Percentiles rank a stretch among this genome's conserved stretches.
These are phyloP conservation scores for Synodontis membranacea DNA, from an alignment of 2,113 vertebrate species.

Conservation along the genomic window DNA sequence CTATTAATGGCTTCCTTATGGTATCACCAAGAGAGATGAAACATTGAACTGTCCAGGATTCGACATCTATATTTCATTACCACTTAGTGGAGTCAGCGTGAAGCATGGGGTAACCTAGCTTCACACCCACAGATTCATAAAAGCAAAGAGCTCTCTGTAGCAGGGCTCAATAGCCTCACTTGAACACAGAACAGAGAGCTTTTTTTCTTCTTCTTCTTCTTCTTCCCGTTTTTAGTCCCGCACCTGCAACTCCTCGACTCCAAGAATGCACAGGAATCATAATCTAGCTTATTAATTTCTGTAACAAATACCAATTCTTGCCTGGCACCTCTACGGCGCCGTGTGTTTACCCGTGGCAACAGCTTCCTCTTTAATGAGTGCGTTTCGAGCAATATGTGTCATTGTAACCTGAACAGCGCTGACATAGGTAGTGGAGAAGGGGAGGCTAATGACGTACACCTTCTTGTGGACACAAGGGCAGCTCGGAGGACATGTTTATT, in stretches of 20 bases:
- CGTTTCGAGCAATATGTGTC: slow-evolving; percentile 48
- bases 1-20: slow-evolving; percentile 79
- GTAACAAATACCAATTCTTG: slow-evolving; percentile 42
- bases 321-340: slow-evolving; percentile 20
- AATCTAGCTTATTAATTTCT: slow-evolving; percentile 31
- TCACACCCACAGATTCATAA: slow-evolving; percentile 51
- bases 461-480: slow-evolving; percentile 49
- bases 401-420: slow-evolving; percentile 38
- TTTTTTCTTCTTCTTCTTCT: neutral
- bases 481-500: slow-evolving; percentile 53
- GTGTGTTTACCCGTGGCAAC: slow-evolving; percentile 11
- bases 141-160: slow-evolving; percentile 47
- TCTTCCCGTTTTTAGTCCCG: slow-evolving; percentile 12
- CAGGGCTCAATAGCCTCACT: slow-evolving; percentile 15
- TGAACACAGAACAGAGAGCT: slow-evolving; percentile 35
- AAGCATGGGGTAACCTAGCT: slow-evolving; percentile 46
- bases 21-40: slow-evolving; percentile 75
- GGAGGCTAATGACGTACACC: slow-evolving; percentile 45
- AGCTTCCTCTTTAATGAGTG: slow-evolving; percentile 44
- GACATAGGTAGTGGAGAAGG: slow-evolving; percentile 36
- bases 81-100: slow-evolving; percentile 60
- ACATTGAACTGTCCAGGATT: slow-evolving; percentile 72
- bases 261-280: slow-evolving; percentile 9
- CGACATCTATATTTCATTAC: slow-evolving; percentile 81
- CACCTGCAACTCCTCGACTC: slow-evolving; percentile 19